Evolutionary conservation across 2,113 vertebrate species (phyloP).

Genomic region (Aegotheles bennettii): DNA sequence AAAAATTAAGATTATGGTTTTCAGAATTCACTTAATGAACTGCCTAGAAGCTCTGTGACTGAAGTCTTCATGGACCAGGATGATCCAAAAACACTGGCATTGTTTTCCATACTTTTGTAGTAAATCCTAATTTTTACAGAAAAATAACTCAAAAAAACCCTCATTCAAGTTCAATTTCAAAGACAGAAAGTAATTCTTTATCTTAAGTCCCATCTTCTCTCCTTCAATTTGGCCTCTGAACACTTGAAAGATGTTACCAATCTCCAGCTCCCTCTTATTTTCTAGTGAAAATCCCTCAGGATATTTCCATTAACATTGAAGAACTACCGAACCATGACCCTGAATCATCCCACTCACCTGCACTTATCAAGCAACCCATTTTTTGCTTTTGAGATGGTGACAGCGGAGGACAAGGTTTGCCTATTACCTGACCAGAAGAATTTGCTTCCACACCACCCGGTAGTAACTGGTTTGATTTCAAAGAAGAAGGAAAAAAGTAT

Average conservation of each 20-base stretch:
- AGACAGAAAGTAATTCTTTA: background rate
- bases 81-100: background rate
- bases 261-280: background rate
- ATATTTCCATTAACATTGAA: background rate
- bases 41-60: background rate
- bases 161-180: background rate
- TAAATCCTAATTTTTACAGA: background rate
- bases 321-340: background rate
- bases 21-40: background rate
- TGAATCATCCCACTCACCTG: background rate
- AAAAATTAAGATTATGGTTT: background rate
- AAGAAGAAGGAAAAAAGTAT: background rate
- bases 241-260: background rate
- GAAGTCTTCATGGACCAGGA: background rate
- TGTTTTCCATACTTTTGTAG: background rate
- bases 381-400: background rate
- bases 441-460: background rate
- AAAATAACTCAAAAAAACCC: background rate
- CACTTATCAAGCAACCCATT: background rate
- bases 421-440: background rate
- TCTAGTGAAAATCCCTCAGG: background rate
- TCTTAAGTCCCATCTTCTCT: background rate
- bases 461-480: background rate
- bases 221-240: background rate
- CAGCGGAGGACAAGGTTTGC: background rate